These are phyloP conservation scores for Mareca penelope DNA, from an alignment of 2,797 vertebrate species.

Conservation along the genomic window DNA sequence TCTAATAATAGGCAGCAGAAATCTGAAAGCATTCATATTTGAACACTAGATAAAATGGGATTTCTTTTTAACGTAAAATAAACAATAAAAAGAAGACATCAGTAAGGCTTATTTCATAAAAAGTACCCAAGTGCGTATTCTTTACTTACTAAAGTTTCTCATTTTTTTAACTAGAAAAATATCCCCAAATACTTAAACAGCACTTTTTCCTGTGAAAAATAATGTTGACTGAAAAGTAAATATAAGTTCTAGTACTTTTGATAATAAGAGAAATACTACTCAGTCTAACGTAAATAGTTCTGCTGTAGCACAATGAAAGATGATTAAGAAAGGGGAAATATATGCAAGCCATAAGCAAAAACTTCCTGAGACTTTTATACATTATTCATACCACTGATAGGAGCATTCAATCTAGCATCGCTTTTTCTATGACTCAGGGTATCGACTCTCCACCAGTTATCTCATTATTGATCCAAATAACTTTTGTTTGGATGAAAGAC, in stretches of 20 bases:
- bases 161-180: background rate
- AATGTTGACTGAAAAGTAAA: background rate
- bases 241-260: background rate
- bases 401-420: background rate
- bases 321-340: conserved; percentile 59
- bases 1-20: background rate
- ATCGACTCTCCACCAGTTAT: background rate
- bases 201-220: background rate
- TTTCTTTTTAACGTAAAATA: background rate
- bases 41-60: background rate
- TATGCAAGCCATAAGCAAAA: conserved; percentile 4
- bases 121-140: background rate
- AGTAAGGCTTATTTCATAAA: background rate
- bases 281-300: background rate
- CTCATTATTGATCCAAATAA: background rate
- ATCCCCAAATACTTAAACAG: background rate
- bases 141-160: background rate
- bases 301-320: conserved; percentile 27
- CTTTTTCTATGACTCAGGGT: background rate
- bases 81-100: background rate
- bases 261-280: background rate
- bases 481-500: background rate
- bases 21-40: background rate
- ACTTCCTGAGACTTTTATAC: conserved; percentile 19
- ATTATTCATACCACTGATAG: conserved; percentile 53